Conservation (phyloP, 2,888 invertebrate species). For the Mellilla xanthometata region DNA sequence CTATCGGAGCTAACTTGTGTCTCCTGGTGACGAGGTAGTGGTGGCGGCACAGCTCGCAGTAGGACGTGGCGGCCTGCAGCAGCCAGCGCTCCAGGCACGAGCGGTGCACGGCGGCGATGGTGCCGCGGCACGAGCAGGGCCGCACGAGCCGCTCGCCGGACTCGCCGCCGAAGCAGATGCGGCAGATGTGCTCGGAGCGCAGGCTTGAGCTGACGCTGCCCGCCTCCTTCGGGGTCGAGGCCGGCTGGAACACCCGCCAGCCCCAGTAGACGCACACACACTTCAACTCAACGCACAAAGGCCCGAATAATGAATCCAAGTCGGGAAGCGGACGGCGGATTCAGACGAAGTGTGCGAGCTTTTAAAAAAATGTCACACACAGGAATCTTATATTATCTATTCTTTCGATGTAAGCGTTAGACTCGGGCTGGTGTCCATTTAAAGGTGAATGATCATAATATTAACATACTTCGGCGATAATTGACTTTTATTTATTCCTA, state of each 20-base stretch:
- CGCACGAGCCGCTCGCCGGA: slow-evolving; percentile 72
- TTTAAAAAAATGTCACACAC: too few relatives aligned
- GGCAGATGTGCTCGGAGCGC: slow-evolving; percentile 66
- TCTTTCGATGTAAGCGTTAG: too few relatives aligned
- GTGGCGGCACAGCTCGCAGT: slow-evolving; percentile 75
- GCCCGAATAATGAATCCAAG: too few relatives aligned
- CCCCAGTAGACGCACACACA: too few relatives aligned
- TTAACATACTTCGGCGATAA: too few relatives aligned
- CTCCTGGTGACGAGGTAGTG: slow-evolving; percentile 72
- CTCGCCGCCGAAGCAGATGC: slow-evolving; percentile 76
- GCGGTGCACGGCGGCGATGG: slow-evolving; percentile 75
- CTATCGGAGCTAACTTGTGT: slow-evolving; percentile 54
- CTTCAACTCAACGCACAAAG: too few relatives aligned
- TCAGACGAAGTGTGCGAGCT: too few relatives aligned
- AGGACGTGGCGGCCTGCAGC: slow-evolving; percentile 72
- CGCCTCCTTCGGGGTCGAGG: slow-evolving; percentile 48
- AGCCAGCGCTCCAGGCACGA: slow-evolving; percentile 76
- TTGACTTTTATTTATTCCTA: too few relatives aligned
- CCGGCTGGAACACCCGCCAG: neutral
- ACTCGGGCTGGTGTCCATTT: too few relatives aligned
- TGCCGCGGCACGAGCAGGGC: slow-evolving; percentile 74
- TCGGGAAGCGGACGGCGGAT: too few relatives aligned
- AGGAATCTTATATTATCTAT: too few relatives aligned
- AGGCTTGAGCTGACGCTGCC: slow-evolving; percentile 52
- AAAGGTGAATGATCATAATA: too few relatives aligned